Evolutionary conservation across 2,797 vertebrate species (phyloP), one percentile per base, ranked within the genome.

Genomic region (Coluber constrictor): DNA sequence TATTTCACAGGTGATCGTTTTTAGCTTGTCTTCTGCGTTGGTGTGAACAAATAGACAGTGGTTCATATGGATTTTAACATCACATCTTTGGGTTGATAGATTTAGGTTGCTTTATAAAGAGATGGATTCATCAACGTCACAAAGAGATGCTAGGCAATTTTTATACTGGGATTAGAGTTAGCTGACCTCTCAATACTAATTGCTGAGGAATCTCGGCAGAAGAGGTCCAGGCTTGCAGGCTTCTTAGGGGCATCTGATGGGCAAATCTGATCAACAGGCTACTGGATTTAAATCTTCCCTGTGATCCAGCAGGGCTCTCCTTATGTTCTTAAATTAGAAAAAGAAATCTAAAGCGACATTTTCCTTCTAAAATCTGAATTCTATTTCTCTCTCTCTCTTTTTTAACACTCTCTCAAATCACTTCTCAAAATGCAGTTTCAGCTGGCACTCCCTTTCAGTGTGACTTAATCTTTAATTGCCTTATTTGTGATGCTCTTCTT

Each of bases 401-500:
- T 90, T 54, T 55, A 25, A 27, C 9, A 29, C n/a, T 57, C 57
- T 89, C 57, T 27, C 5, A 60, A 91, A 27, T 88, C n/a, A 60
- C 16, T 43, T 92, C 88, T 51, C 63, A 91, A 91, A 93, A 90
- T 86, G 90, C 79, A 93, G 51, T 90, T 90, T 94, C 94, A 93
- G 79, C 56, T 92, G 87, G 66, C 94, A 59, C 16, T 90, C 93
- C 88, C 88, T 87, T 95, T 66, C 79, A 90, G 37, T 94, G 83
- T 86, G 83, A 90, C 54, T 79, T 1, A 0, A 91, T 88, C 70
- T 59, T n/a, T 92, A 89, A 94, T 90, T 91, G 92, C 92, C 89
- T 61, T 10, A 59, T 94, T 93, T 90, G 66, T 92, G 88, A 89
- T 92, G 20, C 74, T 92, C 61, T 90, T 27, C 27, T 91, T 88